phyloP scores from a whole-genome alignment of 1,140 invertebrate species.

The Ylistrum balloti region DNA sequence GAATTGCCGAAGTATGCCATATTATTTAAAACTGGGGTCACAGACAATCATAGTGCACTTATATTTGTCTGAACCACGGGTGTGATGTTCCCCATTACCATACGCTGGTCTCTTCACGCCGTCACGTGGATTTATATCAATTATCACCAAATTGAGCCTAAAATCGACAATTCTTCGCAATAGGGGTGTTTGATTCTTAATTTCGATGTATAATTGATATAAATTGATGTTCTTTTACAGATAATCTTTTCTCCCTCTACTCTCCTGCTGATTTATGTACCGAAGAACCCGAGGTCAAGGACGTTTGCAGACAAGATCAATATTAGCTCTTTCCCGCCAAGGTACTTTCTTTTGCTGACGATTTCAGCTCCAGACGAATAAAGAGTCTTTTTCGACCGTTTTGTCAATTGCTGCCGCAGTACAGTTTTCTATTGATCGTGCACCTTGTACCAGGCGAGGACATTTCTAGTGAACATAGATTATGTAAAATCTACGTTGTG shows the following conservation, averaged over 20 bases:
- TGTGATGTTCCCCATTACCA: neutral
- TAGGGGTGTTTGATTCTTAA: conserved; percentile 34
- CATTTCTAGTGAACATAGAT: neutral
- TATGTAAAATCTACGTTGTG: neutral
- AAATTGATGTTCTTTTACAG: conserved; percentile 40
- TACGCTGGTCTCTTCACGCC: neutral
- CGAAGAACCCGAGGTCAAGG: neutral
- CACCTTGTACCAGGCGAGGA: neutral
- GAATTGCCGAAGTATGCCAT: neutral
- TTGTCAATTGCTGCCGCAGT: neutral
- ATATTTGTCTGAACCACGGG: neutral
- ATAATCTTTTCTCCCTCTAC: neutral
- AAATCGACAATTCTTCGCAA: conserved; percentile 33
- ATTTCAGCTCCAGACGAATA: neutral
- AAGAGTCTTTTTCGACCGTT: neutral
- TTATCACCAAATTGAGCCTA: conserved; percentile 24
- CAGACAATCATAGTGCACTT: conserved; percentile 3
- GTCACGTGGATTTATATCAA: conserved; percentile 32
- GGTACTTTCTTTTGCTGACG: neutral
- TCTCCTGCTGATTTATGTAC: conserved; percentile 22
- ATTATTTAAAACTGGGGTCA: neutral
- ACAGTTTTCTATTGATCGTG: conserved; percentile 12
- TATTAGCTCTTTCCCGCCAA: conserved; percentile 16
- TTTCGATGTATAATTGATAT: conserved; percentile 36
- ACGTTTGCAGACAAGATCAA: conserved; percentile 13